phyloP scores from a whole-genome alignment of 2,113 vertebrate species.

The Dipodomys spectabilis region DNA sequence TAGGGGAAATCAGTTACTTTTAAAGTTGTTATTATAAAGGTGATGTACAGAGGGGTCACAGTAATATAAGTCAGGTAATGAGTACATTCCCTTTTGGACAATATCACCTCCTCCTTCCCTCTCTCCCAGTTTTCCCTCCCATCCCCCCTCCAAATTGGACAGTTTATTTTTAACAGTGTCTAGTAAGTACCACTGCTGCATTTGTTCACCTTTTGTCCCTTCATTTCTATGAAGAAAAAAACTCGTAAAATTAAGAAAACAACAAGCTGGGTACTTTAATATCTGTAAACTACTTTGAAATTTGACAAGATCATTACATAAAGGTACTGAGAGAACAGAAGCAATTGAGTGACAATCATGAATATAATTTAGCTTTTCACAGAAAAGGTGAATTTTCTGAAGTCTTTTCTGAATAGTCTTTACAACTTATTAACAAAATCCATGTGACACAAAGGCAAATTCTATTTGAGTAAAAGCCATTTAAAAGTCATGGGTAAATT shows the following conservation, averaged over 20 bases:
- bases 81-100: too few species aligned
- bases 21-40: too few species aligned
- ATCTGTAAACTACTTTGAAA: constrained; percentile 31
- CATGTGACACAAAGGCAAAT: constrained; percentile 38
- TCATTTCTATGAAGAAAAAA: too few species aligned
- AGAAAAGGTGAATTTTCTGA: not conserved
- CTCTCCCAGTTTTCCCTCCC: too few species aligned
- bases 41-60: too few species aligned
- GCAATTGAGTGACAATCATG: not conserved
- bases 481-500: constrained; percentile 50
- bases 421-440: constrained; percentile 57
- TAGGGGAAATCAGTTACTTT: too few species aligned
- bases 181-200: too few species aligned
- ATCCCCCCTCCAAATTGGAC: too few species aligned
- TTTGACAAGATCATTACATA: constrained; percentile 42
- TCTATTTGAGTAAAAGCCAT: constrained; percentile 51
- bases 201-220: too few species aligned
- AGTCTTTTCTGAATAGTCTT: constrained; percentile 8
- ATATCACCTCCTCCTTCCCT: too few species aligned
- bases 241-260: constrained; percentile 48
- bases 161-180: too few species aligned
- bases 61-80: too few species aligned
- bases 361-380: constrained; percentile 62
- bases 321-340: constrained; percentile 30
- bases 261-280: constrained; percentile 41